Base-by-base conservation (phyloP, 2,113 vertebrate genomes). In the Microtus ochrogaster region DNA sequence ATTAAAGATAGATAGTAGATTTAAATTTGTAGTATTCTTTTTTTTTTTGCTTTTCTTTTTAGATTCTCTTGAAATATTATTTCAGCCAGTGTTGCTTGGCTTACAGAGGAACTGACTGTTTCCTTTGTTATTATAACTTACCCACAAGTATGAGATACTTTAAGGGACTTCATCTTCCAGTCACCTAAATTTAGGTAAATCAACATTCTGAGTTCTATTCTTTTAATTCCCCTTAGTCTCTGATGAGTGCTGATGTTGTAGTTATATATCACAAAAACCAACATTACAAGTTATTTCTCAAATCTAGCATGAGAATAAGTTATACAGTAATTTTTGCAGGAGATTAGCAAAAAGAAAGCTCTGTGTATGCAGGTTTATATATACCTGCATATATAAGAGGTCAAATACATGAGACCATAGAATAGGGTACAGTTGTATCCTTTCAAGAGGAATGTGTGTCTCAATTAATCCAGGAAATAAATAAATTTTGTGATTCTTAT, bases 341-440 rank as follows among this genome's bases (percentile, higher is more conserved):
- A 49, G 0, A 12, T 16, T 28, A 2, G 0, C 30, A 33, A 21
- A 14, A 41, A n/a, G 47, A n/a, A 44, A 44, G 0, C 0, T 5
- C 0, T 81, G 36, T 9, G 44, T 47, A 47, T 9, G 7, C 7
- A 47, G 47, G 47, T 47, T 47, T 47, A 47, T 47, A 47, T 47
- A 47, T 47, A 47, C 7, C 47, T 47, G 47, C 47, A 26, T 30
- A 17, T n/a, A 12, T 22, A 36, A 76, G 9, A 70, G 12, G 14
- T 24, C 1, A n/a, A 44, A 58, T 74, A 11, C 83, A 36, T 19
- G 7, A 52, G 8, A 52, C 11, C 21, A 0, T 6, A 16, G 3
- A 11, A 13, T 5, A 52, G 1, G 10, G 7, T 12, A 0, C n/a
- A 65, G 4, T 72, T 30, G 47, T 13, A 55, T 9, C 8, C 7